These are phyloP conservation scores for Microcebus jonahi DNA, from an alignment of 2,113 vertebrate genomes.

Conservation along the genomic window DNA sequence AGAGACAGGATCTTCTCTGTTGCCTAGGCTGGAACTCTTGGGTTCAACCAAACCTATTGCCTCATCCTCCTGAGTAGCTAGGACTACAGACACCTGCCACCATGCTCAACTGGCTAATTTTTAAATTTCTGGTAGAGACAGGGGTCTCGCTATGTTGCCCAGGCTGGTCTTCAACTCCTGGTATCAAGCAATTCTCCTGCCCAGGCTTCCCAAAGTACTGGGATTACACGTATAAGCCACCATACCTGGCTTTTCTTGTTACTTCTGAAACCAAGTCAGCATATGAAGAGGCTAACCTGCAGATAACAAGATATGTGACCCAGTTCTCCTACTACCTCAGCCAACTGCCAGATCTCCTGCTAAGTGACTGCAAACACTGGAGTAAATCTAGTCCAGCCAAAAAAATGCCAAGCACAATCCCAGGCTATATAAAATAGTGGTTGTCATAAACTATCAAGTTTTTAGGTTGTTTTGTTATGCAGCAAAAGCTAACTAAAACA, in stretches of 20 bases:
- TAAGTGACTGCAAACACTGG: not conserved
- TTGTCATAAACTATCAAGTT: not conserved
- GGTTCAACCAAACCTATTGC: too few relatives aligned
- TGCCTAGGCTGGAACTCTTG: too few relatives aligned
- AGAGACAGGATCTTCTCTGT: too few relatives aligned
- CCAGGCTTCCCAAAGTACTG: too few relatives aligned
- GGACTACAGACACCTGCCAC: too few relatives aligned
- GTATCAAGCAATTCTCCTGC: too few relatives aligned
- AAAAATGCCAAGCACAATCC: conserved; percentile 1
- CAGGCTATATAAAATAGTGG: not conserved
- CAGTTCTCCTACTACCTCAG: not conserved
- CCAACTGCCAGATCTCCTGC: not conserved
- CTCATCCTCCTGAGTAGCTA: too few relatives aligned
- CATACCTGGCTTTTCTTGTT: not conserved
- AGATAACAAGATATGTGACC: not conserved
- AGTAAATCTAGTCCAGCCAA: not conserved
- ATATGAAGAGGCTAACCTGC: not conserved
- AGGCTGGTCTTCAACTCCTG: too few relatives aligned
- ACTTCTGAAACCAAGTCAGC: not conserved
- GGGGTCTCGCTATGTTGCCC: too few relatives aligned
- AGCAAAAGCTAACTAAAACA: not conserved
- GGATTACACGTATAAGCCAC: too few relatives aligned
- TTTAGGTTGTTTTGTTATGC: not conserved
- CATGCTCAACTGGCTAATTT: too few relatives aligned
- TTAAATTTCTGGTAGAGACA: too few relatives aligned